Evolutionary conservation across 2,113 vertebrate species (phyloP), one percentile per base, ranked within the genome.

Genomic region (Grus americana): DNA sequence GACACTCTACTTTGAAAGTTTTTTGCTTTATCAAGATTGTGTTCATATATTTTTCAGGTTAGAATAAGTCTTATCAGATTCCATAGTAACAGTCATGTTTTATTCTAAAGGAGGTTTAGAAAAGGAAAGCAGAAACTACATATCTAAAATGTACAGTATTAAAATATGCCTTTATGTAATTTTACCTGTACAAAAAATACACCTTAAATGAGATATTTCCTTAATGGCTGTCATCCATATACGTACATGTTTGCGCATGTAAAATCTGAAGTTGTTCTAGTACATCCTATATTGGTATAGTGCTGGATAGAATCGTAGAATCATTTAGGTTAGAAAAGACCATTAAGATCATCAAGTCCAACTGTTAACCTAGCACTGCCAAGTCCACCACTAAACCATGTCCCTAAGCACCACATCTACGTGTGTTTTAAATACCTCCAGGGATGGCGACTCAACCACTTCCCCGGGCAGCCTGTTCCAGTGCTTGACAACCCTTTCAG

Each of bases 191-290:
- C 54, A 36, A 79, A 88, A 71, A 90, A 58, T 7, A n/a, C 5
- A 81, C 8, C 10, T 83, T 55, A 74, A 88, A 42, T 44, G 34
- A 90, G 21, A 3, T 79, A 68, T n/a, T 83, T 59, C 49, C 26
- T 87, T 89, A 71, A n/a, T 47, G 42, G 32, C 7, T 82, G 26
- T 59, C 26, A 67, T 79, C 44, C 44, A 47, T 38, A 40, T 21
- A 44, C 0, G 0, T 62, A n/a, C 2, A 5, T 6, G 4, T 47
- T 62, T 54, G 40, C 49, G 34, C 21, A 55, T 18, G 10, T 52
- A 76, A 90, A 90, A 92, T 52, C 8, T 44, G 34, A 65, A 78
- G 46, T 58, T 66, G 5, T 47, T 55, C 66, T 50, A 82, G 75
- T 29, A 65, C 20, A 29, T 61, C 44, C 22, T 9, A 8, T 10